phyloP scores from a whole-genome alignment of 1,140 invertebrate genomes.

The Pseudomyrmex concolor region DNA sequence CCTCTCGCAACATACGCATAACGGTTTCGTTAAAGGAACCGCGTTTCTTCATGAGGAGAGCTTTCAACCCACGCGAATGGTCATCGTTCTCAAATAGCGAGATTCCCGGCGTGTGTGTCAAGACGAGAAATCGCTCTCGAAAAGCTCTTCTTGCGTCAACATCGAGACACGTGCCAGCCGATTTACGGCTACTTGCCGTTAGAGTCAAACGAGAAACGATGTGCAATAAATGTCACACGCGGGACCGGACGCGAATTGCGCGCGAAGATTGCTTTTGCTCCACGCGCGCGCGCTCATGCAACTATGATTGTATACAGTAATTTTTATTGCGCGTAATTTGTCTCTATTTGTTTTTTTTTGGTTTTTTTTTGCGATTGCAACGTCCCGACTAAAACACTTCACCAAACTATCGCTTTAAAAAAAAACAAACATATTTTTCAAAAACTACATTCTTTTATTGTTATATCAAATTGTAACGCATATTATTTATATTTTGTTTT shows the following conservation, averaged over 20 bases:
- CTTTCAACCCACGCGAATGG: slow-evolving; percentile 31
- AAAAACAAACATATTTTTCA: not conserved
- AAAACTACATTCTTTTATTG: not conserved
- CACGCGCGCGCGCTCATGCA: slow-evolving; percentile 9
- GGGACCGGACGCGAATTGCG: not conserved
- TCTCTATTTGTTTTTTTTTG: not conserved
- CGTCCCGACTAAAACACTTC: not conserved
- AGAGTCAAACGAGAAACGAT: slow-evolving; percentile 8
- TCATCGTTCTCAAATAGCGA: slow-evolving; percentile 57
- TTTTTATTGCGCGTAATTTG: not conserved
- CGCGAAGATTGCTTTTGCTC: slow-evolving; percentile 10
- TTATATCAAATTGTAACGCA: not conserved
- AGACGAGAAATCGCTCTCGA: not conserved
- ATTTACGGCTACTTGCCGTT: slow-evolving; percentile 39
- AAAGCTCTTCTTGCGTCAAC: slow-evolving; percentile 40
- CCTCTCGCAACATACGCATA: not conserved
- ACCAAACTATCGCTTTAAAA: not conserved
- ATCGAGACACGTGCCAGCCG: slow-evolving; percentile 37
- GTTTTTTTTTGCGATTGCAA: not conserved
- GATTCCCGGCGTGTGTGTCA: not conserved
- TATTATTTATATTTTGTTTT: not conserved
- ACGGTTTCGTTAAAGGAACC: not conserved
- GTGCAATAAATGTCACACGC: slow-evolving; percentile 34
- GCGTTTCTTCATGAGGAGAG: not conserved
- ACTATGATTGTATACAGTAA: not conserved